phyloP scores from a whole-genome alignment of 2,113 vertebrate species.

The Lichenostomus cassidix region DNA sequence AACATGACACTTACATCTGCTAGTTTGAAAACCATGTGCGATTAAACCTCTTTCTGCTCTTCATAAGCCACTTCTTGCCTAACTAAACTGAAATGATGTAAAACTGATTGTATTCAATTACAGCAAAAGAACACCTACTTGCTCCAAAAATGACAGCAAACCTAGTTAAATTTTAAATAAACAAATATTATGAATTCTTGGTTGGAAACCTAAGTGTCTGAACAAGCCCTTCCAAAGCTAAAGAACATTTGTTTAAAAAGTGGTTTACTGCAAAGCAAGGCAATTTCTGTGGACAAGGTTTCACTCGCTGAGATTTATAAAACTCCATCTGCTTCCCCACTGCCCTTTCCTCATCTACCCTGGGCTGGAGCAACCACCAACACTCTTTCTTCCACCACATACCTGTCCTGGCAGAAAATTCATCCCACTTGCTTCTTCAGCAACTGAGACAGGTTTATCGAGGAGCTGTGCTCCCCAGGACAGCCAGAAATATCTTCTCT shows the following conservation, averaged over 20 bases:
- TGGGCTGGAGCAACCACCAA: not conserved
- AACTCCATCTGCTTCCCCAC: not conserved
- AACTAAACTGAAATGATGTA: constrained; percentile 3
- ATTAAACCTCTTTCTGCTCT: constrained; percentile 16
- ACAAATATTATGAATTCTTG: constrained; percentile 37
- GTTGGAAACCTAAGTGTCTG: constrained; percentile 9
- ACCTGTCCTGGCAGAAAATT: constrained; percentile 47
- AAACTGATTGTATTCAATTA: constrained; percentile 33
- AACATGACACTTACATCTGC: not conserved
- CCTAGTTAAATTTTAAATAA: constrained; percentile 46
- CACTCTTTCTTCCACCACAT: not conserved
- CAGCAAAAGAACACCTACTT: not conserved
- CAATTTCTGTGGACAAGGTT: not conserved
- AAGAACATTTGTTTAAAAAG: constrained; percentile 9
- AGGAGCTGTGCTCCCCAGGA: not conserved
- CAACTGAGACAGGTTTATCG: not conserved
- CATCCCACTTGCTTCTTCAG: constrained; percentile 42
- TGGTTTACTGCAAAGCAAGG: not conserved
- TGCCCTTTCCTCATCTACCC: not conserved
- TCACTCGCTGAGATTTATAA: not conserved
- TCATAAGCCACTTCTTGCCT: not conserved
- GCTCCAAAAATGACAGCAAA: constrained; percentile 43
- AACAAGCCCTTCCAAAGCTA: constrained; percentile 26
- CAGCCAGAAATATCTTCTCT: not conserved
- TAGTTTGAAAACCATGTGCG: not conserved